These are phyloP conservation scores for Tetranychus urticae DNA, from an alignment of 1,140 invertebrate genomes.

Conservation along the genomic window DNA sequence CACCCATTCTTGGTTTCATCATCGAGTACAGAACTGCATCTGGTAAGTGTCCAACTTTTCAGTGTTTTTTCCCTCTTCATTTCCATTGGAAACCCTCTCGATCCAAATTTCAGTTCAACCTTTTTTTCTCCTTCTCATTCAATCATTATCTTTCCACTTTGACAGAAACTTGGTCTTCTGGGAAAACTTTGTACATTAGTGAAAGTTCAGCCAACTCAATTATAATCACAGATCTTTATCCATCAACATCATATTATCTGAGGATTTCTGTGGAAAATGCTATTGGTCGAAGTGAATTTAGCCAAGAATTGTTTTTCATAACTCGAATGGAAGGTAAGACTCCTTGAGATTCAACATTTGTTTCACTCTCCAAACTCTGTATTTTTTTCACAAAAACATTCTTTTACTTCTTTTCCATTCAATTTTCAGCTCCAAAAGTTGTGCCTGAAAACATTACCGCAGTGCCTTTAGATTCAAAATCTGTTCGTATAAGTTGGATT, in stretches of 20 bases:
- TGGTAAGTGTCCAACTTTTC: background rate
- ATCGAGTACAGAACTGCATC: conserved; percentile 4
- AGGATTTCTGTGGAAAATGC: conserved; percentile 80
- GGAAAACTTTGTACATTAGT: background rate
- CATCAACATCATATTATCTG: conserved; percentile 73
- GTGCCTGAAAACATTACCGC: conserved; percentile 12
- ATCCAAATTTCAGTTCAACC: background rate
- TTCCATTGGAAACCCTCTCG: background rate
- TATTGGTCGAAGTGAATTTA: conserved; percentile 68
- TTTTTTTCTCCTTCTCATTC: background rate
- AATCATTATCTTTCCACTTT: background rate
- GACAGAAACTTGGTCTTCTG: background rate
- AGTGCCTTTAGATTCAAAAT: conserved; percentile 10
- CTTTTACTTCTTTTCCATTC: background rate
- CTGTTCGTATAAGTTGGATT: conserved; percentile 13
- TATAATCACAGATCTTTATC: conserved; percentile 31
- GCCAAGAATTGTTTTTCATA: conserved; percentile 68
- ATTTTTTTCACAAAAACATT: background rate
- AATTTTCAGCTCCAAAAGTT: conserved; percentile 11
- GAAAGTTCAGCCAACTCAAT: conserved; percentile 3
- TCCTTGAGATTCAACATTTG: background rate
- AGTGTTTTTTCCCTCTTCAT: background rate
- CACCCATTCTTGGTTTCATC: conserved; percentile 13
- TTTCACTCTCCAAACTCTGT: background rate
- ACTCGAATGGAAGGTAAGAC: conserved; percentile 60